Evolutionary conservation across 2,113 vertebrate species (phyloP).

Genomic region (Electrona antarctica): DNA sequence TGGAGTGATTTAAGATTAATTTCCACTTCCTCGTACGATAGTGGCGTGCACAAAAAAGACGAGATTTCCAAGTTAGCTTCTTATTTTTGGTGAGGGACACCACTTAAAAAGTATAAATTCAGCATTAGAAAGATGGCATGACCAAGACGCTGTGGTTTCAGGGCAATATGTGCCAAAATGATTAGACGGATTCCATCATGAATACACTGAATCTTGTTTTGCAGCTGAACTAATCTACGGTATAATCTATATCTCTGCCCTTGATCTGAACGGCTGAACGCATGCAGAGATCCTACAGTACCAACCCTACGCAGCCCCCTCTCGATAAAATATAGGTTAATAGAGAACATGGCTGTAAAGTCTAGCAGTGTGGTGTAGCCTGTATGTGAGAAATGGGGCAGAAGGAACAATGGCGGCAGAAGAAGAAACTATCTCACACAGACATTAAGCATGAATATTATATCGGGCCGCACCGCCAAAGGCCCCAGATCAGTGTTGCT

Average conservation of each 20-base stretch:
- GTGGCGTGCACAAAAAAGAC: too few relatives aligned
- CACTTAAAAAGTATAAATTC: too few relatives aligned
- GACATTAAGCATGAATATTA: constrained; percentile 63
- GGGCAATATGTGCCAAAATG: constrained; percentile 39
- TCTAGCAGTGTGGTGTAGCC: neutral
- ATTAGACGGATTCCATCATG: constrained; percentile 1
- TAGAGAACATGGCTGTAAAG: neutral
- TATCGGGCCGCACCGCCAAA: constrained; percentile 50
- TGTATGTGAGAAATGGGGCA: constrained; percentile 63
- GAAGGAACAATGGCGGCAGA: constrained; percentile 42
- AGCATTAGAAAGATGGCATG: too few relatives aligned
- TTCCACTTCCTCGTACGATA: too few relatives aligned
- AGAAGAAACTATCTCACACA: constrained; percentile 57
- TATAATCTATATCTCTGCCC: constrained; percentile 15
- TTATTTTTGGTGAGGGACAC: too few relatives aligned
- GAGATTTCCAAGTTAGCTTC: too few relatives aligned
- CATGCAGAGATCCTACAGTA: too few relatives aligned
- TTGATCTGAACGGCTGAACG: constrained; percentile 16
- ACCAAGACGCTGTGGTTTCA: constrained; percentile 1
- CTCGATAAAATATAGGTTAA: constrained; percentile 4
- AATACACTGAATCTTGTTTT: constrained; percentile 26
- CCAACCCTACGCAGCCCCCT: too few relatives aligned
- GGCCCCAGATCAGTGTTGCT: constrained; percentile 61
- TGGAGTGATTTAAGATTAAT: neutral
- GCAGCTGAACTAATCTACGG: constrained; percentile 20